phyloP scores from a whole-genome alignment of 53 echinoderm and acorn worm genomes.

The Echinarachnius parma region DNA sequence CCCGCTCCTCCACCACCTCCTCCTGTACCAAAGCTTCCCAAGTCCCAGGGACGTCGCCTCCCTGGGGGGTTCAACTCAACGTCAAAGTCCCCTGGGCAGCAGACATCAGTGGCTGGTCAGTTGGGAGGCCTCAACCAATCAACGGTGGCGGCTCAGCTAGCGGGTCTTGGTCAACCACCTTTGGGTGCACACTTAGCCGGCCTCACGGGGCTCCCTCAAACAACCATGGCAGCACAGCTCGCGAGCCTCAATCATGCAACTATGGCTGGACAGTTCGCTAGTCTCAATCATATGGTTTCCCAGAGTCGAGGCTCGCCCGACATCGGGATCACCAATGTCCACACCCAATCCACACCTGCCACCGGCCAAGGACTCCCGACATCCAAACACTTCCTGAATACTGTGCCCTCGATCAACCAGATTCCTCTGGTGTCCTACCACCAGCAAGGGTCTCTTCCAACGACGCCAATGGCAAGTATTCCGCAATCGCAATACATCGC shows the following conservation, averaged over 20 bases:
- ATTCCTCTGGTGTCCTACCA: too few species aligned
- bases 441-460: neutral
- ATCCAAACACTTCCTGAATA: too few species aligned
- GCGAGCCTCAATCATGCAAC: neutral
- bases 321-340: neutral
- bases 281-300: too few species aligned
- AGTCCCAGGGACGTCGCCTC: slow-evolving; percentile 2
- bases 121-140: neutral
- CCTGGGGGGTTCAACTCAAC: too few species aligned
- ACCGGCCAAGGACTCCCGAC: too few species aligned
- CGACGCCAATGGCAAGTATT: neutral
- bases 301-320: neutral
- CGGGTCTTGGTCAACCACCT: too few species aligned
- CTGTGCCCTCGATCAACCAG: too few species aligned
- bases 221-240: neutral
- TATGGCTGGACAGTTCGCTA: too few species aligned
- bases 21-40: slow-evolving; percentile 2
- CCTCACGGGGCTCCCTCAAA: neutral
- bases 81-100: neutral
- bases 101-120: neutral
- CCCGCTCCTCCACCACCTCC: slow-evolving; percentile 11
- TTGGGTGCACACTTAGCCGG: neutral
- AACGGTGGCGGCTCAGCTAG: neutral
- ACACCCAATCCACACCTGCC: neutral
- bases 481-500: slow-evolving; percentile 2